A percentile compares a stretch with the other conserved stretches of the same genome.
Conservation (phyloP, 1,140 invertebrate species). For the Steinernema khuongi region DNA sequence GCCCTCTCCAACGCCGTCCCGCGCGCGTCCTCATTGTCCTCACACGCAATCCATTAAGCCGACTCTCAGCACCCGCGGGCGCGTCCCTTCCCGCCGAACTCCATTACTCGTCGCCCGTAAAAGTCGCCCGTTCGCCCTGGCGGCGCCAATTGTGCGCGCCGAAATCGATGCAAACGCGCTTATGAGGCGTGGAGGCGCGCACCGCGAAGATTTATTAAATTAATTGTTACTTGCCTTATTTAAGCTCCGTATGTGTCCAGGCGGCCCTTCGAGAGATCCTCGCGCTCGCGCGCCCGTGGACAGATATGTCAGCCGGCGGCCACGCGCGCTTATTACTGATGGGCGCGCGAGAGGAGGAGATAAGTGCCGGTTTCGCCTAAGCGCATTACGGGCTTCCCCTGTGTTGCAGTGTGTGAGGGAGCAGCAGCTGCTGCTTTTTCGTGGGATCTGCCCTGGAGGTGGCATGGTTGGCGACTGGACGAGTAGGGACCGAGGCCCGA, state of each 20-base stretch:
- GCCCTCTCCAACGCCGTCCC: neutral
- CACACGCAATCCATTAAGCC: slow-evolving; percentile 7
- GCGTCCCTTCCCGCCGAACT: neutral
- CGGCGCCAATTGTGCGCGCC: neutral
- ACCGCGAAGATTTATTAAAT: slow-evolving; percentile 5
- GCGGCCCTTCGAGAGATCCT: neutral
- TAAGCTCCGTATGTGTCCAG: neutral
- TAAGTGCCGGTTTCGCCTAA: neutral
- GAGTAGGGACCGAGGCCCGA: too few relatives aligned
- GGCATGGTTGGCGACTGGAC: too few relatives aligned
- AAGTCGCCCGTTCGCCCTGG: neutral
- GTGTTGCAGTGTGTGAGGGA: neutral
- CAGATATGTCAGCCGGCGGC: neutral
- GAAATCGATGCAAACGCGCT: slow-evolving; percentile 5
- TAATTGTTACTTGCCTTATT: slow-evolving; percentile 10
- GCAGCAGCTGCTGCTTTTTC: too few relatives aligned
- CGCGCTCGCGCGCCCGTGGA: neutral
- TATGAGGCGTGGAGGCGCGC: neutral
- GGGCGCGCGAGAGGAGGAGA: too few relatives aligned
- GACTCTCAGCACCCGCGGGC: neutral
- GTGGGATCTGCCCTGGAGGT: too few relatives aligned
- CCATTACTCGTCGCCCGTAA: neutral
- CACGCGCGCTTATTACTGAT: neutral
- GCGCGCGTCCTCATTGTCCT: neutral
- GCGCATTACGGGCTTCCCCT: neutral